Evolutionary conservation across 2,797 vertebrate species (phyloP), one percentile per base, ranked within the genome.

Genomic region (Crenichthys baileyi): DNA sequence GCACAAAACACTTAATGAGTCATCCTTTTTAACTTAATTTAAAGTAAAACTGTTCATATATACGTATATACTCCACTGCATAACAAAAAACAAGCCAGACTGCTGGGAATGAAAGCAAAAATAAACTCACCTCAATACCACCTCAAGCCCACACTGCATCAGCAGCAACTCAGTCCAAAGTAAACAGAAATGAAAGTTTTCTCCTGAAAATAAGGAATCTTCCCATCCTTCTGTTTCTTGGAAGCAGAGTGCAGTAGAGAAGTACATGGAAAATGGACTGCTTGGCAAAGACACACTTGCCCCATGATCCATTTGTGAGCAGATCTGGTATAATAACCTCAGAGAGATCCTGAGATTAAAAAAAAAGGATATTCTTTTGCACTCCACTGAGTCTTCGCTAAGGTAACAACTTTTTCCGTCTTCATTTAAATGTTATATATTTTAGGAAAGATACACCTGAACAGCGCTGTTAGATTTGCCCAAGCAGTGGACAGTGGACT

Each of bases 11-110:
- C 22, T 46, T n/a, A 20, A 44, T 29, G 9, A 18, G 16, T 12
- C 39, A 24, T 48, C 41, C 41, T 78, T 9, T 53, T 78, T 31
- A 46, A 73, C 50, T 36, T 63, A 67, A 68, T 46, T 68, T 50
- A 5, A 72, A n/a, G 58, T 77, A 7, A 76, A 50, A 61, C 5
- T 70, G 29, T 36, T 73, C 51, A 48, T 15, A 55, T 71, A 18
- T 31, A 31, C 2, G 31, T 31, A 31, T 60, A 12, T 44, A 81
- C 63, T 79, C 36, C 58, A 39, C 39, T 63, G 44, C 7, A 70
- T 7, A 12, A 13, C 31, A 55, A 56, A 56, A 65, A 63, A 58
- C 39, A 58, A 77, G 8, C 12, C 12, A 71, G 6, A 24, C 5
- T n/a, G 44, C 8, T 67, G 9, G 22, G 50, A 72, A 1, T 65